Base-by-base conservation (phyloP, 2,888 invertebrate genomes). In the Dryobotodes eremita region DNA sequence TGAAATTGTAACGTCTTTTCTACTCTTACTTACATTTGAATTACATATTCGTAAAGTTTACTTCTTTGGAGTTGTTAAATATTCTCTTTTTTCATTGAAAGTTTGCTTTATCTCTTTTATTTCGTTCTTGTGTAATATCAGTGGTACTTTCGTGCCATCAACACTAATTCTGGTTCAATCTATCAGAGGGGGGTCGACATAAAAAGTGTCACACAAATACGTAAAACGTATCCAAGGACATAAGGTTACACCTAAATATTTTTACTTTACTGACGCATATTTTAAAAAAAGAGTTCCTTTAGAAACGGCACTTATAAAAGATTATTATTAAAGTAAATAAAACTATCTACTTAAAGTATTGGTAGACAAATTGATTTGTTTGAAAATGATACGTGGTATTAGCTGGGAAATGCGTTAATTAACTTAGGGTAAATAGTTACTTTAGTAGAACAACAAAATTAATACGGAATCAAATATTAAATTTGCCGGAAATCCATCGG, bases 181-280 rank as follows among this genome's bases (percentile, higher is more conserved):
- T 81, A 80, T 88, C 83, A 86, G 53, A 69, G 53, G n/a, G 36
- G 66, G 62, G 53, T 73, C 46, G 74, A 53, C 79, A 83, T 88
- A 83, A 88, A 88, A 88, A 69, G 73, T 53, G 79, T 75, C 87
- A 88, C 80, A 88, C 85, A 81, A 78, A 85, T 62, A 80, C n/a
- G n/a, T 87, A 85, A 86, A 81, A 77, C 80, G 71, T 55, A 64
- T 50, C 69, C 79, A 83, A 84, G 71, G 75, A 57, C 73, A 59
- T 69, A 66, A 13, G 42, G 48, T 13, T 23, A 66, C 53, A 46
- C 23, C 36, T 65, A 48, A 13, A 50, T 48, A 70, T 85, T 72
- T 80, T 64, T 80, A 66, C 55, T 78, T 78, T 68, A 65, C 74
- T 75, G 77, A 69, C 71, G 78, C 76, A 82, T 88, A 86, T 80